Conservation (phyloP, 2,888 invertebrate species). For the Pedicia rivosa region DNA sequence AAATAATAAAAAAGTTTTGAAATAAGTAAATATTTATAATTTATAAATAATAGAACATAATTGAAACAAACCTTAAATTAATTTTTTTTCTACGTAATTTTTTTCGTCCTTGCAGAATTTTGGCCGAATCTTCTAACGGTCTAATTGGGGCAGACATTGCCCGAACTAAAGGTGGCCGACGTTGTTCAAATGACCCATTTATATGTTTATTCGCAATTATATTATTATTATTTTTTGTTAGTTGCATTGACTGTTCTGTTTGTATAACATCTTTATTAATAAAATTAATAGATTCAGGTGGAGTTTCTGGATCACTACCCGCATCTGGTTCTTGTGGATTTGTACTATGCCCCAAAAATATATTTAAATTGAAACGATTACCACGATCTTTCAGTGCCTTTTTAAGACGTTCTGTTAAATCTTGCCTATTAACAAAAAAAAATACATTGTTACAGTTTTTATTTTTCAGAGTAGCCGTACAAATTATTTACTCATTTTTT, state of each 20-base stretch:
- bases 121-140: slow-evolving; percentile 17
- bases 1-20: slow-evolving; percentile 10
- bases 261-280: background rate
- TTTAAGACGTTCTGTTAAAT: slow-evolving; percentile 32
- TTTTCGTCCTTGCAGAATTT: slow-evolving; percentile 18
- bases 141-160: slow-evolving; percentile 33
- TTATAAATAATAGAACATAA: too few relatives aligned
- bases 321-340: slow-evolving; percentile 20
- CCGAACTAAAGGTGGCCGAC: slow-evolving; percentile 27
- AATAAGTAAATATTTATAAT: too few relatives aligned
- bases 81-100: slow-evolving; percentile 15
- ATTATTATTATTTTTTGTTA: background rate
- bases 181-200: too few relatives aligned
- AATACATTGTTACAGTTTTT: too few relatives aligned
- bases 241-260: too few relatives aligned
- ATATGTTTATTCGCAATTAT: background rate
- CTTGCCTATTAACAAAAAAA: slow-evolving; percentile 22
- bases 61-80: too few relatives aligned
- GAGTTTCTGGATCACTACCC: slow-evolving; percentile 19
- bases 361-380: slow-evolving; percentile 41
- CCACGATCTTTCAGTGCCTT: slow-evolving; percentile 33
- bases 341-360: slow-evolving; percentile 39
- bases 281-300: slow-evolving; percentile 1
- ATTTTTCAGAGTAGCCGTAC: background rate
- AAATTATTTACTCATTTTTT: background rate